These are phyloP conservation scores for Ochotona curzoniae DNA, from an alignment of 2,113 vertebrate genomes.

Conservation along the genomic window DNA sequence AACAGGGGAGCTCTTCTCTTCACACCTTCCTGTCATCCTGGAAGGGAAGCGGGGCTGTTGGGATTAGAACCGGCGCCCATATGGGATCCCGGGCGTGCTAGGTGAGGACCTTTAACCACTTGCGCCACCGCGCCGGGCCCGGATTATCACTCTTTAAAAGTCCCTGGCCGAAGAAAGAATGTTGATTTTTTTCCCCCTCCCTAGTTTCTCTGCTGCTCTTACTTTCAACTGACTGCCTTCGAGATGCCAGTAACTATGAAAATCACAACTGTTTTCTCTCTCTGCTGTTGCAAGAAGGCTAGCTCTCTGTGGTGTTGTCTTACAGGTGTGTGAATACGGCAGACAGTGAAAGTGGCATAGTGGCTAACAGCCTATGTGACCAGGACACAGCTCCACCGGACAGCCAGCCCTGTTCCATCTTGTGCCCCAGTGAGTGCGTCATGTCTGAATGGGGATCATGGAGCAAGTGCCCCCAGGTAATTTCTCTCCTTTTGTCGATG, in stretches of 20 bases:
- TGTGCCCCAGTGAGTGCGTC: constrained; percentile 94
- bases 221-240: not conserved
- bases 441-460: constrained; percentile 94
- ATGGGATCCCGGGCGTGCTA: no score
- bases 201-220: not conserved
- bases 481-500: not conserved
- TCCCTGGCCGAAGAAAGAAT: not conserved
- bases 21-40: no score
- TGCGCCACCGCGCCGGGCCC: no score
- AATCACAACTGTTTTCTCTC: not conserved
- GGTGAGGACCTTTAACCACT: no score
- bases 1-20: no score
- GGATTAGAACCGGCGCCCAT: no score
- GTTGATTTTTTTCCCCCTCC: not conserved
- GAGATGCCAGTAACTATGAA: not conserved
- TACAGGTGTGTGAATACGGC: constrained; percentile 91
- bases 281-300: not conserved
- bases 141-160: not conserved
- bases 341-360: constrained; percentile 78
- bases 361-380: constrained; percentile 89
- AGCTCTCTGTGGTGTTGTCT: not conserved
- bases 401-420: constrained; percentile 90
- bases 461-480: constrained; percentile 94
- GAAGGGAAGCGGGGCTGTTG: no score
- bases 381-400: constrained; percentile 88